phyloP scores from a whole-genome alignment of 2,888 invertebrate species.

The Chorisops tibialis region DNA sequence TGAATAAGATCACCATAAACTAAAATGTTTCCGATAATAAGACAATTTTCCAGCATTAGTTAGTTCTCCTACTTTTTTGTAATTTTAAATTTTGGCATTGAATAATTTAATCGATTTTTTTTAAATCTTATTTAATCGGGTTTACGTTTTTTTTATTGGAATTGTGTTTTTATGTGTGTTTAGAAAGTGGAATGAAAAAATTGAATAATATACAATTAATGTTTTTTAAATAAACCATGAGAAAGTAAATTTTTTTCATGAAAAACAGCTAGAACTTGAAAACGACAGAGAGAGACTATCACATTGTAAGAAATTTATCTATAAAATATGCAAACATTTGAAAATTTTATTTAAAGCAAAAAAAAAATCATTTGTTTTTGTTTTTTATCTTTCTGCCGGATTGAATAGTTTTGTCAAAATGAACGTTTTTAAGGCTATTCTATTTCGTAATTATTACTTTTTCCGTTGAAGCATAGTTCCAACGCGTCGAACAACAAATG shows the following conservation, averaged over 20 bases:
- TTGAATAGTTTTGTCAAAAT: not conserved
- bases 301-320: not conserved
- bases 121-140: too few relatives aligned
- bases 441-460: constrained; percentile 11
- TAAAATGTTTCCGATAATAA: not conserved
- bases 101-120: too few relatives aligned
- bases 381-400: not conserved
- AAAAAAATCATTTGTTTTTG: not conserved
- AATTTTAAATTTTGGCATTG: too few relatives aligned
- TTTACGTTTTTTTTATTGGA: too few relatives aligned
- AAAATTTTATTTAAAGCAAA: not conserved
- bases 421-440: not conserved
- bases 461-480: constrained; percentile 37
- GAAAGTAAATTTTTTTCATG: too few relatives aligned
- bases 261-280: not conserved
- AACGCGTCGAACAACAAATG: constrained; percentile 44
- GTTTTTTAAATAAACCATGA: not conserved
- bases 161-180: too few relatives aligned
- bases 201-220: not conserved
- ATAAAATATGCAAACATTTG: not conserved
- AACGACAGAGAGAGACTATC: not conserved
- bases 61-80: too few relatives aligned
- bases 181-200: not conserved
- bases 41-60: too few relatives aligned
- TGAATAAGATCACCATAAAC: not conserved